Evolutionary conservation across 2,888 invertebrate genomes (phyloP), one percentile per base, ranked within the genome.

Genomic region (Chelonus formosanus): DNA sequence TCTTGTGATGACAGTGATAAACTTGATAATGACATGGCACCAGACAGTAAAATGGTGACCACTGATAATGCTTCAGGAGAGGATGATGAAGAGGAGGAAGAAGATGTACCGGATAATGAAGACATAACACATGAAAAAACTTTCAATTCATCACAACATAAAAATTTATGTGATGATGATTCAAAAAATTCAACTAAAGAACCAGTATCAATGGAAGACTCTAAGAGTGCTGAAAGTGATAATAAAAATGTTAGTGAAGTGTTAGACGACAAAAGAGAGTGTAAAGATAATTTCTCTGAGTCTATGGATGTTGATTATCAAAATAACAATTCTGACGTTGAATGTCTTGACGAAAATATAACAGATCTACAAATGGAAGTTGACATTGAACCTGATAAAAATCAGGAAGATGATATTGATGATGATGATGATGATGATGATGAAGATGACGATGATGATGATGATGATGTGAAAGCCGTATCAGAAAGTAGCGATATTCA

Each of bases 221-320:
- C 44, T 71, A 56, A 61, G 3, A 75, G 74, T 32, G 85, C 85
- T 71, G 85, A 85, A 52, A 86, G 87, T 81, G 89, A 89, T 74
- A 87, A 87, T 71, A 82, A 89, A 85, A 76, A 82, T 84, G 68
- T 80, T 74, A 78, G 78, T 77, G 81, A 80, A 78, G 79, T 80
- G 75, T 78, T 80, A 6, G 67, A 73, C 48, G 63, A 72, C 36
- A 70, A 67, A 57, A 60, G 67, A 55, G 59, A 60, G 67, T 59
- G 65, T 53, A 54, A 67, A 36, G 56, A 68, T 57, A 48, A 57
- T 61, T 35, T 40, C 20, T 58, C 58, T 52, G 80, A 79, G 59
- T 57, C 76, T 10, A 84, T 83, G 82, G 82, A 84, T 40, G 73
- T 83, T 52, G 84, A 84, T 36, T 76, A 71, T 53, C 75, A 76